phyloP scores from a whole-genome alignment of 2,888 invertebrate genomes.

The Plebejus argus region DNA sequence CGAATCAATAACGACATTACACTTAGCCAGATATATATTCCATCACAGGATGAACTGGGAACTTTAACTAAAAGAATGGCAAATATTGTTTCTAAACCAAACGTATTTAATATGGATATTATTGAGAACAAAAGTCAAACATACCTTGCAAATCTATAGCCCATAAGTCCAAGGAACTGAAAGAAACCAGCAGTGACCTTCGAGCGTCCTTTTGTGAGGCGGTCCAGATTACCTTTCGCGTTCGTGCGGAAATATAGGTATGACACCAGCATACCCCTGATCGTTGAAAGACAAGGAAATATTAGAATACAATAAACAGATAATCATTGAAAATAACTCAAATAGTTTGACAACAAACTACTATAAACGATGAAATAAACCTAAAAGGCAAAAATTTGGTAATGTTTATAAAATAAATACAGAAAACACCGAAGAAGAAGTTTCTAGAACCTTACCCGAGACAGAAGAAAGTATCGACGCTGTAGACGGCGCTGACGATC shows the following conservation, averaged over 20 bases:
- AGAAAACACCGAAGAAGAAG: background rate
- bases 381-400: background rate
- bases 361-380: background rate
- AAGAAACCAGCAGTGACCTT: constrained; percentile 83
- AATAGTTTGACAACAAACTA: background rate
- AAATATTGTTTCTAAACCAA: too few relatives aligned
- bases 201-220: constrained; percentile 82
- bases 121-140: background rate
- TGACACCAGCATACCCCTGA: constrained; percentile 90
- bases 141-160: constrained; percentile 89
- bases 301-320: background rate
- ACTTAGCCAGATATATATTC: too few relatives aligned
- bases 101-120: background rate
- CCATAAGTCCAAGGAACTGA: constrained; percentile 88
- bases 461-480: constrained; percentile 92
- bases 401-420: background rate
- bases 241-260: constrained; percentile 91
- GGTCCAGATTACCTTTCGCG: constrained; percentile 86
- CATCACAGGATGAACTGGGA: background rate
- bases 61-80: too few relatives aligned
- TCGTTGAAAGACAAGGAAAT: background rate
- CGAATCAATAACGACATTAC: too few relatives aligned
- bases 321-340: background rate
- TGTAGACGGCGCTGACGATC: constrained; percentile 89
- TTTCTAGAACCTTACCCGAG: constrained; percentile 70